Evolutionary conservation across 2,113 vertebrate species (phyloP), one percentile per base, ranked within the genome.

Genomic region (Montifringilla adamsi): DNA sequence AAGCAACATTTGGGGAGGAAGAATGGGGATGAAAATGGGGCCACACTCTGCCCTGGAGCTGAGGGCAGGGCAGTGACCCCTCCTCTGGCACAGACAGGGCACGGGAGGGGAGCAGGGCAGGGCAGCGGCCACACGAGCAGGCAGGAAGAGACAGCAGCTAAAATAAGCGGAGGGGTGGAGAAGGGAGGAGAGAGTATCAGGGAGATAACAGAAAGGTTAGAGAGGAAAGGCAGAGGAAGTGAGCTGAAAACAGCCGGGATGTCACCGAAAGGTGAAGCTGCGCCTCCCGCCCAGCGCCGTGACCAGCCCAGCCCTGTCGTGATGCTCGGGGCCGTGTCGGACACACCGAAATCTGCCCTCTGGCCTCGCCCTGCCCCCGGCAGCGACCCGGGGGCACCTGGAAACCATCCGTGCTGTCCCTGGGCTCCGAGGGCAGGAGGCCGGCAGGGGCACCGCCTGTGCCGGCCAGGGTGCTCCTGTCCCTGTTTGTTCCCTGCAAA

Each of bases 81-180:
- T 27, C 37, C 49, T 39, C 15, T 83, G 58, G 27, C 86, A 18
- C 1, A 0, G 56, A 31, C 19, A 35, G 69, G 82, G 44, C 64
- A 62, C 5, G 1, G 70, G 72, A 67, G 81, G 72, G 49, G 50
- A 21, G 0, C 52, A 3, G 77, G 73, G 53, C 81, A 76, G 82
- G 88, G 89, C 75, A 64, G 83, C 41, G 47, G 60, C 87, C 89
- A 10, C 90, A 73, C 20, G 22, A 27, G 75, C 44, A 1, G 92
- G 75, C 94, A 96, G 95, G 96, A 96, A 95, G 88, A 90, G 33
- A 55, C 95, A 93, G 94, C 95, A 93, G 94, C 95, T 95, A 97
- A 97, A 97, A 97, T 87, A 95, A 95, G 94, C 96, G n/a, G 87
- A 79, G 28, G 81, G 93, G 90, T 95, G 95, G 96, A 90, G 94